These are phyloP conservation scores for Prenolepis imparis DNA, from an alignment of 2,888 invertebrate species.

Conservation along the genomic window DNA sequence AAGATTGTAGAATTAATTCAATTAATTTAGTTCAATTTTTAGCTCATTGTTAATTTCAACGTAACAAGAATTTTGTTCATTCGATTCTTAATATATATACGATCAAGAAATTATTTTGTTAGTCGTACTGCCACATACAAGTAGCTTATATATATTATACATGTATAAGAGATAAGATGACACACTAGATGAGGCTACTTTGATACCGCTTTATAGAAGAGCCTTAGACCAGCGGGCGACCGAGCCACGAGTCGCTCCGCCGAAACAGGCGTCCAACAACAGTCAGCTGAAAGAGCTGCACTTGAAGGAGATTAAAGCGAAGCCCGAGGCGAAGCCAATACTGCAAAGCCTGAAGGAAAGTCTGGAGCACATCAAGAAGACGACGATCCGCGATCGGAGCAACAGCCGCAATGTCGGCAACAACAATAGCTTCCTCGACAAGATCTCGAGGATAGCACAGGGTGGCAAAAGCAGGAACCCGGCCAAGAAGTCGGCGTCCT, in stretches of 20 bases:
- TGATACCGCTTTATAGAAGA: slow-evolving; percentile 79
- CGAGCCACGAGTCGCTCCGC: slow-evolving; percentile 83
- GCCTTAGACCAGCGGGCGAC: slow-evolving; percentile 84
- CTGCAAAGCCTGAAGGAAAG: slow-evolving; percentile 83
- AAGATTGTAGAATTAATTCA: neutral
- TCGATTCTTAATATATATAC: neutral
- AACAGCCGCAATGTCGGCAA: slow-evolving; percentile 71
- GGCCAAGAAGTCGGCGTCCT: slow-evolving; percentile 84
- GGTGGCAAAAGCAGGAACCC: slow-evolving; percentile 83
- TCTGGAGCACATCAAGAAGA: slow-evolving; percentile 83
- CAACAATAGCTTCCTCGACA: slow-evolving; percentile 81
- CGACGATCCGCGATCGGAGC: slow-evolving; percentile 83
- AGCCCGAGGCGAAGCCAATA: slow-evolving; percentile 83
- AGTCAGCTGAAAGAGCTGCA: slow-evolving; percentile 81
- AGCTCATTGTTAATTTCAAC: neutral
- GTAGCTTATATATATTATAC: neutral
- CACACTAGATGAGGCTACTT: neutral
- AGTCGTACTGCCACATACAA: neutral
- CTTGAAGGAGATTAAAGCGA: slow-evolving; percentile 82
- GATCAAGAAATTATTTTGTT: neutral
- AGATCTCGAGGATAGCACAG: slow-evolving; percentile 83
- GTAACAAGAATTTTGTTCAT: neutral
- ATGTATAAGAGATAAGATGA: neutral
- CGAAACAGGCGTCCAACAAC: slow-evolving; percentile 77
- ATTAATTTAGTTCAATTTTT: neutral